Evolutionary conservation across 2,113 vertebrate genomes (phyloP), one percentile per base, ranked within the genome.

Genomic region (Alaudala cheleensis): DNA sequence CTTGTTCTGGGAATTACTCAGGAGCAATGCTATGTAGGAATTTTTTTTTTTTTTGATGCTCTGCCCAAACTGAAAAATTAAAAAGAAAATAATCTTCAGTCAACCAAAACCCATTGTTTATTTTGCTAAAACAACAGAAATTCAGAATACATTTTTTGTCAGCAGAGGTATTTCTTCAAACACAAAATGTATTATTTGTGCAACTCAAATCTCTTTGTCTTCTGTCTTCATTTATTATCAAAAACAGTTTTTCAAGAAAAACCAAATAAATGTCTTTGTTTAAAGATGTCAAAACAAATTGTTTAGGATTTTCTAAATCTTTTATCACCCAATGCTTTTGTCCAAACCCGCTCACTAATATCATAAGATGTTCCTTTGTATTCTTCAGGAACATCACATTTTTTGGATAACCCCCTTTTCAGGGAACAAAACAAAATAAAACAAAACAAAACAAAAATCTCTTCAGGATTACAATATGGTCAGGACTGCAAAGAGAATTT

Each of bases 41-140:
- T 73, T 80, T 20, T 53, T 61, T 71, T 72, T 34, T 77, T 74
- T 70, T 39, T 62, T 67, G 0, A 26, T 91, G 86, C 13, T 78
- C 17, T 84, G 39, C 67, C 65, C 58, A 88, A 93, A 70, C 6
- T 31, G 14, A 49, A 60, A 80, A 57, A 61, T 25, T 9, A 18
- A 45, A 73, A 74, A 34, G 4, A 60, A 72, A 67, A 79, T 50
- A 64, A 70, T 66, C 29, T 91, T 23, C 42, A 78, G 45, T 81
- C 86, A 64, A 84, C n/a, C 24, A 21, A 92, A 93, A 14, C 20
- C 5, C n/a, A 42, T 49, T 91, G 65, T 91, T 96, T 93, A 54
- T 77, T 90, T 95, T 94, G 34, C 19, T 93, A 95, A 96, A 92
- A n/a, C 69, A 92, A 87, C 28, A 92, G 71, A 86, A 92, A 62